phyloP scores from a whole-genome alignment of 2,888 invertebrate species.

The Oscheius sp. region DNA sequence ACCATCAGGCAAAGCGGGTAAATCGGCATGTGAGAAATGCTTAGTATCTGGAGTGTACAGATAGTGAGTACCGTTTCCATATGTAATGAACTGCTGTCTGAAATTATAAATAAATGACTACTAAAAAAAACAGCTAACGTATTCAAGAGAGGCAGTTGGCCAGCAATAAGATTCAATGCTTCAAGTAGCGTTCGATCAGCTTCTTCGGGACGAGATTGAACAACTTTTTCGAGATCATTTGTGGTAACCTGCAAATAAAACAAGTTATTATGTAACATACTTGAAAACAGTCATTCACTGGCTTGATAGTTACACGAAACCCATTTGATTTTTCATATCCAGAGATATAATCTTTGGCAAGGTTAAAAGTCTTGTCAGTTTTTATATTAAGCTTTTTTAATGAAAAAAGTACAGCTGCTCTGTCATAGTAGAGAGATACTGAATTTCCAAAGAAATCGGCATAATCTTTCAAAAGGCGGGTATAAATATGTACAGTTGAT shows the following conservation, averaged over 20 bases:
- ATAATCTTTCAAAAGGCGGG: conserved; percentile 1
- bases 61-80: conserved; percentile 13
- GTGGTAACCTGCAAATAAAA: conserved; percentile 1
- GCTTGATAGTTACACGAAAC: conserved; percentile 11
- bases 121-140: background rate
- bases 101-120: background rate
- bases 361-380: background rate
- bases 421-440: conserved; percentile 15
- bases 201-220: background rate
- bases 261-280: background rate
- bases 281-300: conserved; percentile 12
- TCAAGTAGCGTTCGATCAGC: conserved; percentile 10
- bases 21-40: conserved; percentile 8
- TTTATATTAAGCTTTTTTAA: conserved; percentile 6
- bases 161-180: conserved; percentile 22
- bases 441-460: background rate
- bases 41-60: background rate
- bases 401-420: conserved; percentile 27
- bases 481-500: conserved; percentile 11
- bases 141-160: conserved; percentile 23
- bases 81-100: conserved; percentile 17
- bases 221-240: conserved; percentile 12
- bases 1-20: conserved; percentile 15
- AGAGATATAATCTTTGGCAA: background rate
- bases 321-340: background rate